phyloP scores from a whole-genome alignment of 2,888 invertebrate genomes.

The Hirudinaria manillensis region DNA sequence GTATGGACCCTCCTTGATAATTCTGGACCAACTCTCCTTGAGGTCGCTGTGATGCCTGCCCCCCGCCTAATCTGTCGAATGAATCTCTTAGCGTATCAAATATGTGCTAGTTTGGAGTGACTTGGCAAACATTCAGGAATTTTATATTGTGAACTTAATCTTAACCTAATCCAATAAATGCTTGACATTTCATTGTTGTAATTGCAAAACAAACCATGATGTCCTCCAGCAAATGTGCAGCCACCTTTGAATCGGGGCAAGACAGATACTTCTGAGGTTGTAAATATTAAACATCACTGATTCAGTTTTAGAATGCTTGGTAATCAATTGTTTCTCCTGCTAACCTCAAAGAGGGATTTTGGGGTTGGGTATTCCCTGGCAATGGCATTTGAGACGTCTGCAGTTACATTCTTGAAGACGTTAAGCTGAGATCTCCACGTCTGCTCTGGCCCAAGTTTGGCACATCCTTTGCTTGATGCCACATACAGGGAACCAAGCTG shows the following conservation, averaged over 20 bases:
- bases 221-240: background rate
- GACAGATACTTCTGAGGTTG: background rate
- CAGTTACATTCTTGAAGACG: conserved; percentile 9
- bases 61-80: conserved; percentile 19
- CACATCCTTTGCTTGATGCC: conserved; percentile 2
- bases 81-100: background rate
- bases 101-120: background rate
- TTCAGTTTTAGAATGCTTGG: too few species aligned
- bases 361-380: conserved; percentile 17
- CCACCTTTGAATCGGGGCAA: background rate
- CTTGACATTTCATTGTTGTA: background rate
- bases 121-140: background rate
- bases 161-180: too few species aligned
- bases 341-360: conserved; percentile 13
- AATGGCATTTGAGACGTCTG: conserved; percentile 13
- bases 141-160: too few species aligned
- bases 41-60: conserved; percentile 17
- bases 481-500: background rate
- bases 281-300: too few species aligned
- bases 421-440: conserved; percentile 9
- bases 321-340: too few species aligned
- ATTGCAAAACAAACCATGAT: background rate
- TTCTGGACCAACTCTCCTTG: conserved; percentile 24
- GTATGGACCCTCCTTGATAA: conserved; percentile 20
- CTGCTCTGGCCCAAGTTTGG: conserved; percentile 2